Percentiles rank a stretch among this genome's conserved stretches.
phyloP scores from a whole-genome alignment of 2,113 vertebrate genomes.

The Orycteropus afer region DNA sequence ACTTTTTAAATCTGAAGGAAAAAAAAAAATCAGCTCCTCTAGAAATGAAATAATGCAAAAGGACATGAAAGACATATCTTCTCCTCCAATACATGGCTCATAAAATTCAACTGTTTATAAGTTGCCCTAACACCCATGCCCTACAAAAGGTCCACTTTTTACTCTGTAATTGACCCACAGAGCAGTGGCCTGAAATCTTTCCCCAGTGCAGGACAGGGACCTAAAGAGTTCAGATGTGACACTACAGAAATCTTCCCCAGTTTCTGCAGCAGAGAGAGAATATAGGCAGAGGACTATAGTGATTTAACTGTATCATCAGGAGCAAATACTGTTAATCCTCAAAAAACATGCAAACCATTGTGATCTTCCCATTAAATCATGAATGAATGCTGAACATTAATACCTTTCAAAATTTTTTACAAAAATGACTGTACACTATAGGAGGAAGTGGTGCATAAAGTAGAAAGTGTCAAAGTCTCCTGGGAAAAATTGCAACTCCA shows the following conservation, averaged over 20 bases:
- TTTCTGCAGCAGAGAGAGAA: conserved; percentile 61
- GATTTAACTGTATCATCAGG: conserved; percentile 62
- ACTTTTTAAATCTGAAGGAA: neutral
- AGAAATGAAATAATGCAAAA: conserved; percentile 40
- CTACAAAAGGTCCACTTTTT: conserved; percentile 55
- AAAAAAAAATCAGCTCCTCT: conserved; percentile 46
- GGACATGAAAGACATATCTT: conserved; percentile 58
- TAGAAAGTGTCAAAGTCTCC: conserved; percentile 56
- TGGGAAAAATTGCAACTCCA: conserved; percentile 62
- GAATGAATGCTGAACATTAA: conserved; percentile 70
- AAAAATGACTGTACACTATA: conserved; percentile 47
- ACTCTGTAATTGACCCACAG: conserved; percentile 34
- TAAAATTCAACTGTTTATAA: conserved; percentile 67
- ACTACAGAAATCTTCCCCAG: conserved; percentile 39
- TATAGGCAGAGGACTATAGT: conserved; percentile 67
- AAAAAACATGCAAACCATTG: conserved; percentile 60
- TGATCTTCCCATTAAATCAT: conserved; percentile 64
- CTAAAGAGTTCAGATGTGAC: conserved; percentile 67
- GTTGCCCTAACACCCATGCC: neutral
- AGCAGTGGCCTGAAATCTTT: conserved; percentile 26
- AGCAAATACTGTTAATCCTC: conserved; percentile 66
- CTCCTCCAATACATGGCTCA: conserved; percentile 44
- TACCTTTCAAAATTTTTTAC: conserved; percentile 53
- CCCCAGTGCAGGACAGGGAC: conserved; percentile 65
- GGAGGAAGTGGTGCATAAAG: conserved; percentile 60